phyloP scores from a whole-genome alignment of 2,888 invertebrate species.

The Lasiommata megera region DNA sequence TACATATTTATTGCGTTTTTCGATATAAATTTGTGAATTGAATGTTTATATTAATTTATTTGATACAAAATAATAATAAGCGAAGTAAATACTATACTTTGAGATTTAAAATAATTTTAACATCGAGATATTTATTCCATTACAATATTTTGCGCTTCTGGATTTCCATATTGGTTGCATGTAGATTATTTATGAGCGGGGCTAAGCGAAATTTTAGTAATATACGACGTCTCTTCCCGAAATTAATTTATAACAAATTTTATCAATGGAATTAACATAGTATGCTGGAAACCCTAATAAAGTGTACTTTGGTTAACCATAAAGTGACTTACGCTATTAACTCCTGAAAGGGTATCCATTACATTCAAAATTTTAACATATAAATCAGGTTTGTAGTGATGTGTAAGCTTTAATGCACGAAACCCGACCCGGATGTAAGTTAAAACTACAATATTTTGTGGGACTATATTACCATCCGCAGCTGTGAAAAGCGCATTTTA shows the following conservation, averaged over 20 bases:
- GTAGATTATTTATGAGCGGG: too few species aligned
- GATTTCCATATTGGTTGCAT: too few species aligned
- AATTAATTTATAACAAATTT: slow-evolving; percentile 1
- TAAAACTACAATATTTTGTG: neutral
- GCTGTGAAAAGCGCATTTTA: neutral
- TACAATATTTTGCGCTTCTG: too few species aligned
- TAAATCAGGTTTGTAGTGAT: slow-evolving; percentile 18
- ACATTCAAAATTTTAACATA: slow-evolving; percentile 23
- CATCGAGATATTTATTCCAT: too few species aligned
- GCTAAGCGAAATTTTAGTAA: neutral
- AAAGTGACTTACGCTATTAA: slow-evolving; percentile 23
- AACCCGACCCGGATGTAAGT: neutral
- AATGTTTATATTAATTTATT: neutral
- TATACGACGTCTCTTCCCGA: neutral
- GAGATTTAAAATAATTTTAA: too few species aligned
- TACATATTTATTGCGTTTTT: slow-evolving; percentile 6
- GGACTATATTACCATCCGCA: neutral
- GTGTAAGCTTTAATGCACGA: neutral
- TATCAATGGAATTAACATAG: slow-evolving; percentile 5
- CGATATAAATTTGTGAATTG: neutral
- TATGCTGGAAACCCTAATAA: neutral
- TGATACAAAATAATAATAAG: neutral
- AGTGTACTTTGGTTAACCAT: slow-evolving; percentile 13
- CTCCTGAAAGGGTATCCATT: slow-evolving; percentile 16
- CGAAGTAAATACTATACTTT: too few species aligned